These are phyloP conservation scores for Zingel zingel DNA, from an alignment of 2,113 vertebrate genomes.

Conservation along the genomic window DNA sequence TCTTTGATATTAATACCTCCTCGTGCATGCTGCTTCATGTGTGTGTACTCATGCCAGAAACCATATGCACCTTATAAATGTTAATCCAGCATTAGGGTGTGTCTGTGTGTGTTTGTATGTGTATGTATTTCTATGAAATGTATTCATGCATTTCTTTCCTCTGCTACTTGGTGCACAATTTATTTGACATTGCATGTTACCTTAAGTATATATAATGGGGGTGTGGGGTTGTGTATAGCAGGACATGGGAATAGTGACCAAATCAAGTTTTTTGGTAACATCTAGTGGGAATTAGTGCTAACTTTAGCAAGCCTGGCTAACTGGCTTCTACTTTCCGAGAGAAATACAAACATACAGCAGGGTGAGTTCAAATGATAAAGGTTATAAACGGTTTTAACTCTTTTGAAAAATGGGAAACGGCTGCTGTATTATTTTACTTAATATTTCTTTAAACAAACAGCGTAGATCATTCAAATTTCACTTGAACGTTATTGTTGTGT, in stretches of 20 bases:
- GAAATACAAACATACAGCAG: no score
- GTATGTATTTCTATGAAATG: background rate
- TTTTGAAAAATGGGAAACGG: no score
- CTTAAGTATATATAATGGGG: background rate
- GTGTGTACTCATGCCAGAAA: conserved; percentile 48
- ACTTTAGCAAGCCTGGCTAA: no score
- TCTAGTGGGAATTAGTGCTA: no score
- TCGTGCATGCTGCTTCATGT: conserved; percentile 49
- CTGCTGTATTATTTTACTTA: background rate
- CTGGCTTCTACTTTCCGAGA: no score
- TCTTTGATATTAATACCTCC: conserved; percentile 65
- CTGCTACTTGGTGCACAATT: background rate
- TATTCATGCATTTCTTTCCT: background rate
- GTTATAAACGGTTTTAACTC: no score
- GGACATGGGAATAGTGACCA: no score
- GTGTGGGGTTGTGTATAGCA: no score
- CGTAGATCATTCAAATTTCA: background rate
- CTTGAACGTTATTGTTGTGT: background rate
- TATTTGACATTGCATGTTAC: background rate
- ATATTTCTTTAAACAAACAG: background rate
- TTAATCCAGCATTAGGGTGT: background rate
- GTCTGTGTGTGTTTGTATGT: background rate
- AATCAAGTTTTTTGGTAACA: no score
- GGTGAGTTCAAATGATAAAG: no score
- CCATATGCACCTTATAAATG: conserved; percentile 30